A percentile compares a stretch with the other conserved stretches of the same genome.
These are phyloP conservation scores for Tetropium fuscum DNA, from an alignment of 2,888 invertebrate genomes.

Conservation along the genomic window DNA sequence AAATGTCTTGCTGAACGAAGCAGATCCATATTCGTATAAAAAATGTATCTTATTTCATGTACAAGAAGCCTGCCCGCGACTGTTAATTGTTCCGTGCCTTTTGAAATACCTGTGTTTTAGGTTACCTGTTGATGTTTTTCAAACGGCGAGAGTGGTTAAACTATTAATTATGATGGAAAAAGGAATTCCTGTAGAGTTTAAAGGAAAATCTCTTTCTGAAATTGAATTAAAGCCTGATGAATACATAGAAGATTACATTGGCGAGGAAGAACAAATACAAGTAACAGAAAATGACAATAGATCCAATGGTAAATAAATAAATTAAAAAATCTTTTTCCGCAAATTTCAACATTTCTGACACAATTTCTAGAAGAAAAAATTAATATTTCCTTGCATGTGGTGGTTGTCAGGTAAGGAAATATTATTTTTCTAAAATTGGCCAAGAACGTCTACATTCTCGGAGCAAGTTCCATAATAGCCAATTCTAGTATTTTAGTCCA, in stretches of 20 bases:
- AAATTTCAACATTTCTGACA: background rate
- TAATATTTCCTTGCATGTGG: background rate
- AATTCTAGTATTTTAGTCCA: too few relatives aligned
- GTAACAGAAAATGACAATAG: background rate
- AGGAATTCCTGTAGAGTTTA: conserved; percentile 12
- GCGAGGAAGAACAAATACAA: background rate
- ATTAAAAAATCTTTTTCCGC: background rate
- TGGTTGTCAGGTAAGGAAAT: background rate
- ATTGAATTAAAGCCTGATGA: conserved; percentile 4
- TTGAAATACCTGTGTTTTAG: background rate
- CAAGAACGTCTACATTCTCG: too few relatives aligned
- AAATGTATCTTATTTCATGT: background rate
- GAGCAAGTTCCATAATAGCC: too few relatives aligned
- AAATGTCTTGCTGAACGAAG: background rate
- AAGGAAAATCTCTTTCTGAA: conserved; percentile 20
- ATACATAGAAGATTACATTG: background rate
- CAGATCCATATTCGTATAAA: conserved; percentile 4
- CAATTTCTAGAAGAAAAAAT: background rate
- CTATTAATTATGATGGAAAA: conserved; percentile 18
- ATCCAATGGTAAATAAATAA: background rate
- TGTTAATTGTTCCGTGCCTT: background rate
- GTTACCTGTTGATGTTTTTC: conserved; percentile 15
- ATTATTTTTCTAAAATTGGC: too few relatives aligned
- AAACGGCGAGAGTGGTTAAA: conserved; percentile 15
- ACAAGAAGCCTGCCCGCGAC: background rate